A percentile compares a stretch with the other conserved stretches of the same genome.
These are phyloP conservation scores for Stictocephala bisonia DNA, from an alignment of 2,888 invertebrate genomes.

Conservation along the genomic window DNA sequence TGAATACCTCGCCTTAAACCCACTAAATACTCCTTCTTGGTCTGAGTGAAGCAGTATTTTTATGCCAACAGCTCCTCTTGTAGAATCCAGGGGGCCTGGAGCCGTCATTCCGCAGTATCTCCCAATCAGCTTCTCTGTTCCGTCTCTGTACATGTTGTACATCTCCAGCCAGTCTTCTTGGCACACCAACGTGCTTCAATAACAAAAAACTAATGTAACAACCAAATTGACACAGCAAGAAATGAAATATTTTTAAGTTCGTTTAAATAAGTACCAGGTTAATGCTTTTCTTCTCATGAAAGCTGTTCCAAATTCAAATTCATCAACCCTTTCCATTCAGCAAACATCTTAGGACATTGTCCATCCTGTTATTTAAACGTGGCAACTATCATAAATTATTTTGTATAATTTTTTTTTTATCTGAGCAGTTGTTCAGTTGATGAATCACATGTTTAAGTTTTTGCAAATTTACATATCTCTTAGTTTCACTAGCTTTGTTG, in stretches of 20 bases:
- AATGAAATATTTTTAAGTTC: no score
- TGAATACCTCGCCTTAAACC: conserved; percentile 95
- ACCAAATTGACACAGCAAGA: no score
- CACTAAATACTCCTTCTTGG: conserved; percentile 87
- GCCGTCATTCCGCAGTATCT: conserved; percentile 92
- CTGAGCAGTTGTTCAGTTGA: no score
- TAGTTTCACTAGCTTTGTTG: no score
- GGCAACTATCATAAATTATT: no score
- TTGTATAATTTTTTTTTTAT: no score
- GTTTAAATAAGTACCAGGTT: background rate
- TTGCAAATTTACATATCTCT: no score
- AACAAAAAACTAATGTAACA: no score
- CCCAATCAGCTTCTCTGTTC: conserved; percentile 85
- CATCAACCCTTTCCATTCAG: no score
- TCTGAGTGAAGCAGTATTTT: conserved; percentile 92
- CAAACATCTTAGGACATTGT: no score
- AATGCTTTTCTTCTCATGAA: background rate
- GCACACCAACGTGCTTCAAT: conserved; percentile 76
- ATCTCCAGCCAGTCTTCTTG: conserved; percentile 95
- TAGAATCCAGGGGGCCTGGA: conserved; percentile 95
- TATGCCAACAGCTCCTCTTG: conserved; percentile 87
- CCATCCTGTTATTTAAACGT: no score
- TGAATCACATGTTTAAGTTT: no score
- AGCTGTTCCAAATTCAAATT: background rate
- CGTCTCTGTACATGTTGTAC: conserved; percentile 88